These are phyloP conservation scores for Hemichromis elongatus DNA, from an alignment of 2,113 vertebrate genomes.

Conservation along the genomic window DNA sequence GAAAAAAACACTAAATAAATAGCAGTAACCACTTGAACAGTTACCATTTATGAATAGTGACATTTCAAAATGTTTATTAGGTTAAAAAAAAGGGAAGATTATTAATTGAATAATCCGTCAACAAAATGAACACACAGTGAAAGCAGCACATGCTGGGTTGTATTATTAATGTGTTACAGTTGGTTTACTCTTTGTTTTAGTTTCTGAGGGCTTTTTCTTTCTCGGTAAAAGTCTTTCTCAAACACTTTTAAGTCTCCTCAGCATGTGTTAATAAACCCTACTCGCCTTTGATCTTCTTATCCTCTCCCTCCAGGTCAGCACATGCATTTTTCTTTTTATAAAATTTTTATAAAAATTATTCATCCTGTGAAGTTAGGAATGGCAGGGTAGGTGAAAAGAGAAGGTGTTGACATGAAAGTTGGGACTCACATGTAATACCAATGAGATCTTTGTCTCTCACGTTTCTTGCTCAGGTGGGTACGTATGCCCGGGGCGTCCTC, in stretches of 20 bases:
- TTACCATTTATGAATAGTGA: constrained; percentile 20
- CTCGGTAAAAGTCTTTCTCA: not conserved
- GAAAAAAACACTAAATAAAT: not conserved
- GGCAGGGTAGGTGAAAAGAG: not conserved
- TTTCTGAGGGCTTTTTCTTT: not conserved
- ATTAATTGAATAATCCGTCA: constrained; percentile 43
- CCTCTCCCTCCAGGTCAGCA: constrained; percentile 34
- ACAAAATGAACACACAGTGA: constrained; percentile 30
- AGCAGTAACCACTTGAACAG: not conserved
- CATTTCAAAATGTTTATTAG: constrained; percentile 23
- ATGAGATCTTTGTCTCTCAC: not conserved
- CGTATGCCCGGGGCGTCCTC: constrained; percentile 85
- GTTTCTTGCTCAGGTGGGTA: constrained; percentile 81
- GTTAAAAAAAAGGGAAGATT: not conserved
- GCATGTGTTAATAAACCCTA: constrained; percentile 8
- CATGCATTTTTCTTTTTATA: constrained; percentile 6
- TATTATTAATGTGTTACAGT: constrained; percentile 15
- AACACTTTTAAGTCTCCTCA: constrained; percentile 19
- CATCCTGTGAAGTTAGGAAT: not conserved
- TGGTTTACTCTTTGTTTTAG: constrained; percentile 11
- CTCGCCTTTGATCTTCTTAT: constrained; percentile 41
- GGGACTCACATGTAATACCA: not conserved
- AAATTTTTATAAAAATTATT: not conserved
- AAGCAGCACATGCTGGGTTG: not conserved
- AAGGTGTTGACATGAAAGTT: not conserved